These are phyloP conservation scores for Pteropus rufus DNA, from an alignment of 2,797 vertebrate species.

Conservation along the genomic window DNA sequence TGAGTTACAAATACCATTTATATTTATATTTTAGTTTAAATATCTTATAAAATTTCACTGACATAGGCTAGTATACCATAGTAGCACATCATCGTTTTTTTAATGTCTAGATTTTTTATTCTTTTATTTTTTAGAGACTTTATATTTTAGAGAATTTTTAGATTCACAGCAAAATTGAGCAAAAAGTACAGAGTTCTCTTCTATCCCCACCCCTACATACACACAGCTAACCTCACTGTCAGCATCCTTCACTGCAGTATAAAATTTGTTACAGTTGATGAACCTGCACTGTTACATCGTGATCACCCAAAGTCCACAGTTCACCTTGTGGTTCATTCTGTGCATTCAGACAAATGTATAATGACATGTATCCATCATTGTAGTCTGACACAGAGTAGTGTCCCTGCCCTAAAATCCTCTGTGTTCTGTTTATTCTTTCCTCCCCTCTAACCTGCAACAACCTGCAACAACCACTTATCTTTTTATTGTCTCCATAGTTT, in stretches of 20 bases:
- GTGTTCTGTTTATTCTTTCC: no score
- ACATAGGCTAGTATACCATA: neutral
- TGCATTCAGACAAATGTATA: neutral
- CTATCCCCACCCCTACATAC: rapidly evolving
- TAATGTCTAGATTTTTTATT: neutral
- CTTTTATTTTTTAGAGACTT: neutral
- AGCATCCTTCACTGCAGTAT: neutral
- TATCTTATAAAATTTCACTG: neutral
- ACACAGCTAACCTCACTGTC: neutral
- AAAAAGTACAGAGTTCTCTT: neutral
- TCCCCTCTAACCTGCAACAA: neutral
- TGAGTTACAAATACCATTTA: neutral
- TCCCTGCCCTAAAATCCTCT: neutral
- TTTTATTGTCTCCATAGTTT: neutral
- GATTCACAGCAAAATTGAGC: neutral
- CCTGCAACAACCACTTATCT: neutral
- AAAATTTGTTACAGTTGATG: neutral
- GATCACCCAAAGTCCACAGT: neutral
- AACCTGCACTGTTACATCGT: neutral
- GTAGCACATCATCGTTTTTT: neutral
- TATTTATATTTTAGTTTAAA: neutral
- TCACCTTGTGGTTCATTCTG: neutral
- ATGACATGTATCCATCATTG: neutral
- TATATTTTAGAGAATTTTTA: neutral
- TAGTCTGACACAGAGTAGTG: no score